Evolutionary conservation across 2,113 vertebrate species (phyloP).

Genomic region (Rhinichthys klamathensis): DNA sequence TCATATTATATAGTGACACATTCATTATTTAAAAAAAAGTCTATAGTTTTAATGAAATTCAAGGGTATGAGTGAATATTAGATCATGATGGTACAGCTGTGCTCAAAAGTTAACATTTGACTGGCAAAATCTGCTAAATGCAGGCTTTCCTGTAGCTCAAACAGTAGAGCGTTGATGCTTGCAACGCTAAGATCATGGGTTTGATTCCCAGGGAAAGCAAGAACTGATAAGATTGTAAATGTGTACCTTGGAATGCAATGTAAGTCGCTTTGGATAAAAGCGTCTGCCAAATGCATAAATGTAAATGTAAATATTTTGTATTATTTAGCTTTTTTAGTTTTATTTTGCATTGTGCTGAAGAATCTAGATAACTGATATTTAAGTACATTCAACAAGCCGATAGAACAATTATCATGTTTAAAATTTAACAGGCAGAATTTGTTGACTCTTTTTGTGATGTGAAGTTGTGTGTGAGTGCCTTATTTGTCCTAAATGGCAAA

Average conservation of each 20-base stretch:
- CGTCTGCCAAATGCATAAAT: no score
- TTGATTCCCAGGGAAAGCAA: no score
- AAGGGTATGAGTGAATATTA: neutral
- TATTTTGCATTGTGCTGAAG: neutral
- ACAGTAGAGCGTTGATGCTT: no score
- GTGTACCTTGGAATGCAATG: no score
- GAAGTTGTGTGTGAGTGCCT: neutral
- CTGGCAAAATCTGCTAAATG: neutral
- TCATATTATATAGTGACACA: constrained; percentile 20
- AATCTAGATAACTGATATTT: neutral
- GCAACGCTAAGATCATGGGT: no score
- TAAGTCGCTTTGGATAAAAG: no score
- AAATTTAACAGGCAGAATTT: neutral
- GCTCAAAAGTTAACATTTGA: neutral
- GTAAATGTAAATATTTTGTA: neutral
- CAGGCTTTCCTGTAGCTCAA: no score
- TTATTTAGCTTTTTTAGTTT: neutral
- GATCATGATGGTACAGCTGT: neutral
- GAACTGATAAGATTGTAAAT: no score
- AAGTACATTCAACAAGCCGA: neutral
- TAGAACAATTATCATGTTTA: neutral
- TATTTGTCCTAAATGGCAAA: neutral
- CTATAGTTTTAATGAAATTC: constrained; percentile 7
- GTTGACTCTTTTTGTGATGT: neutral
- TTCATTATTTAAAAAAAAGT: constrained; percentile 28